Conservation (phyloP, 1,140 invertebrate genomes). For the Anoplolepis gracilipes region DNA sequence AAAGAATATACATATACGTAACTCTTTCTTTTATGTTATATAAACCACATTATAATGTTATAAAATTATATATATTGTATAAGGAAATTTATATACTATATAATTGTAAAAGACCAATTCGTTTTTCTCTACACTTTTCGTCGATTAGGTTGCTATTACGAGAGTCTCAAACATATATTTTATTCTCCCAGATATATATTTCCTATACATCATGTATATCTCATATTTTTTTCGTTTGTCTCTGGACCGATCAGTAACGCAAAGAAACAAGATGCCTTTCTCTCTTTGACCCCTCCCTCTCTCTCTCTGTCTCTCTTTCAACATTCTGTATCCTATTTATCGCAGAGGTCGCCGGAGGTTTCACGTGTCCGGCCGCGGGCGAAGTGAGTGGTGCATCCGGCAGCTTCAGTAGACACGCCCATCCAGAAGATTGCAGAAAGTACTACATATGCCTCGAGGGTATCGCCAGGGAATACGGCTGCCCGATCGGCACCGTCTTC, state of each 20-base stretch:
- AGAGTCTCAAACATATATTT: background rate
- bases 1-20: too few relatives aligned
- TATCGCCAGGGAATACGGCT: slow-evolving; percentile 96
- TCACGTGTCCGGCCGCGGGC: slow-evolving; percentile 93
- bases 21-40: too few relatives aligned
- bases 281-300: background rate
- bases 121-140: background rate
- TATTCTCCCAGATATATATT: background rate
- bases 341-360: slow-evolving; percentile 95
- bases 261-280: slow-evolving; percentile 1
- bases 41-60: background rate
- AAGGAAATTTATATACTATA: background rate
- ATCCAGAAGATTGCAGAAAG: slow-evolving; percentile 97
- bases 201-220: background rate
- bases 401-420: slow-evolving; percentile 97
- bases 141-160: background rate
- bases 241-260: slow-evolving; percentile 9
- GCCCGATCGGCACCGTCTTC: slow-evolving; percentile 98
- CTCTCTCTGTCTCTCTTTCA: slow-evolving; percentile 11
- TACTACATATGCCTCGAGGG: slow-evolving; percentile 97
- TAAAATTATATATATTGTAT: background rate
- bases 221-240: background rate
- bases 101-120: background rate
- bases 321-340: slow-evolving; percentile 46
- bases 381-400: slow-evolving; percentile 92